Percentiles rank a stretch among this genome's conserved stretches.
Evolutionary conservation across 2,888 invertebrate species (phyloP).

Genomic region (Pimpla rufipes): DNA sequence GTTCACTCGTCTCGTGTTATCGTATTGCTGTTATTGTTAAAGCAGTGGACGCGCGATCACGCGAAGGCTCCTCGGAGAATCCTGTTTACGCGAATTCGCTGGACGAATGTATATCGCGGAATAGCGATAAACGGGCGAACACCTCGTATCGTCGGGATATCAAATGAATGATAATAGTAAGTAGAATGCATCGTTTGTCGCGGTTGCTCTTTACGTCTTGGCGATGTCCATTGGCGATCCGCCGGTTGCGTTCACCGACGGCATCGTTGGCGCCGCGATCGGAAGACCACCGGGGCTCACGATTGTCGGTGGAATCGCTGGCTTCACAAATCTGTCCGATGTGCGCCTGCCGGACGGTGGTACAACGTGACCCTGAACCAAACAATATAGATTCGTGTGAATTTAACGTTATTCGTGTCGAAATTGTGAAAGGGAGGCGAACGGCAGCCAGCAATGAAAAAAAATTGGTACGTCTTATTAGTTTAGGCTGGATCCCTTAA

Average conservation of each 20-base stretch:
- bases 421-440: background rate
- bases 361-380: constrained; percentile 80
- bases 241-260: constrained; percentile 72
- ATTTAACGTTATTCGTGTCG: background rate
- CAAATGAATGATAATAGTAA: constrained; percentile 73
- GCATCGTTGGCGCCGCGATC: constrained; percentile 75
- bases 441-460: too few species aligned
- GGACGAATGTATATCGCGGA: constrained; percentile 17
- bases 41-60: constrained; percentile 22
- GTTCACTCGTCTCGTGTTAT: constrained; percentile 31
- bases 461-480: too few species aligned
- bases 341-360: constrained; percentile 87
- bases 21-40: constrained; percentile 23
- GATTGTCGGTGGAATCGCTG: constrained; percentile 90
- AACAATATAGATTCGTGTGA: background rate
- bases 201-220: constrained; percentile 81
- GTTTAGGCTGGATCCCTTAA: too few species aligned
- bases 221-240: constrained; percentile 85
- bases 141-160: constrained; percentile 67
- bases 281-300: constrained; percentile 86
- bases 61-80: background rate
- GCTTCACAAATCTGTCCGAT: constrained; percentile 94
- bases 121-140: constrained; percentile 54
- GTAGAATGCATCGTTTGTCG: constrained; percentile 59
- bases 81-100: constrained; percentile 18